phyloP scores from a whole-genome alignment of 2,888 invertebrate species.

The Endotricha flammealis region DNA sequence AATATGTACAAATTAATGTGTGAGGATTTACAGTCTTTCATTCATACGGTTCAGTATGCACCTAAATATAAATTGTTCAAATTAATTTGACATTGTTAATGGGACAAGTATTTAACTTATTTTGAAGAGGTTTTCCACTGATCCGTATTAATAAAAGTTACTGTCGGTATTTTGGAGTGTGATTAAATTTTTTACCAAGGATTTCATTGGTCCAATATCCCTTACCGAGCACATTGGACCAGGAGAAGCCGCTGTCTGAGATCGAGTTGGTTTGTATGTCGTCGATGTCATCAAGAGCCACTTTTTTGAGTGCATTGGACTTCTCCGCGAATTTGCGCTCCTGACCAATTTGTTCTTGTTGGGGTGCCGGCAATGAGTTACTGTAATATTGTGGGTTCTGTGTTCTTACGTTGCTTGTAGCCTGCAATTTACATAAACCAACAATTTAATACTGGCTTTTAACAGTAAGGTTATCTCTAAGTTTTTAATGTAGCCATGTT shows the following conservation, averaged over 20 bases:
- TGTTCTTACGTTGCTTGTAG: constrained; percentile 65
- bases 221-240: constrained; percentile 90
- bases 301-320: constrained; percentile 93
- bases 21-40: neutral
- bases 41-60: neutral
- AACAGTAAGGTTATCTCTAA: too few relatives aligned
- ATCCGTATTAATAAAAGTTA: neutral
- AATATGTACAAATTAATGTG: neutral
- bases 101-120: too few relatives aligned
- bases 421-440: constrained; percentile 41
- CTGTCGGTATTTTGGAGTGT: neutral
- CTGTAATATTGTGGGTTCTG: constrained; percentile 70
- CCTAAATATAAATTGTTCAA: neutral
- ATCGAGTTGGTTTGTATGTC: constrained; percentile 90
- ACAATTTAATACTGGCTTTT: too few relatives aligned
- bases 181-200: constrained; percentile 3
- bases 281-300: constrained; percentile 87
- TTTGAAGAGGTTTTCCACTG: too few relatives aligned
- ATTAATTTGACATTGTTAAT: neutral
- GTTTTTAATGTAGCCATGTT: too few relatives aligned
- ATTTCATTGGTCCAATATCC: constrained; percentile 12
- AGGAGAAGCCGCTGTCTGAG: constrained; percentile 88
- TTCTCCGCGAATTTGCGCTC: constrained; percentile 93
- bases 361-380: constrained; percentile 54
- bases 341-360: constrained; percentile 62